Evolutionary conservation across 2,797 vertebrate genomes (phyloP), one percentile per base, ranked within the genome.

Genomic region (Acanthurus tractus): DNA sequence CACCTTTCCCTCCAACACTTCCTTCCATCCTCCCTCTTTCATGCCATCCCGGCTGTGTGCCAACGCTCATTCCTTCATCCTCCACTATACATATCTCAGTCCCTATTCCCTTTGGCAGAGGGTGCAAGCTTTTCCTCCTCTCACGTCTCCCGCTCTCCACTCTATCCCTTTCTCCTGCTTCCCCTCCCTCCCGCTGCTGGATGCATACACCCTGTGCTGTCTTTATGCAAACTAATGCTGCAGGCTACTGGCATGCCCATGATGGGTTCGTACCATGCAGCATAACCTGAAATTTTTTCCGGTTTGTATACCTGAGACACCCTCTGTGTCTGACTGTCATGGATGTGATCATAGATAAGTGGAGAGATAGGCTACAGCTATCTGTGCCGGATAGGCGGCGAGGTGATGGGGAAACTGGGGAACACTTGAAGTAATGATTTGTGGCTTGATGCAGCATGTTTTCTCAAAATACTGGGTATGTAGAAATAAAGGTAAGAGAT

Each of bases 181-280:
- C 46, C n/a, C 25, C 17, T 9, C 54, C 75, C 80, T 74, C 14
- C 50, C 49, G 34, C 38, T 36, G 46, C 23, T 61, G 68, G 66
- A 81, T 1, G 20, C 68, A 59, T 66, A 72, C 77, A 78, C 61
- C 55, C 70, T 61, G 14, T 85, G 74, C 54, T 66, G 55, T 74
- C 70, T 67, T 11, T 83, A 79, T 82, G 76, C 74, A 83, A 76
- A 82, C 78, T 63, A 70, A 57, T 42, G 76, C 81, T 69, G 70
- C 59, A 67, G 83, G 70, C 70, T 63, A 48, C 78, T 83, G 65
- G 62, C 62, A 59, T 50, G 46, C 42, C 63, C 67, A 1, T 57
- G 70, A 76, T 63, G 54, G 66, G 25, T 66, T 58, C 65, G 22
- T 42, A 25, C 48, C 23, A n/a, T 66, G 77, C 48, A 23, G 45